Conservation (phyloP, 2,888 invertebrate genomes). For the Actias luna region DNA sequence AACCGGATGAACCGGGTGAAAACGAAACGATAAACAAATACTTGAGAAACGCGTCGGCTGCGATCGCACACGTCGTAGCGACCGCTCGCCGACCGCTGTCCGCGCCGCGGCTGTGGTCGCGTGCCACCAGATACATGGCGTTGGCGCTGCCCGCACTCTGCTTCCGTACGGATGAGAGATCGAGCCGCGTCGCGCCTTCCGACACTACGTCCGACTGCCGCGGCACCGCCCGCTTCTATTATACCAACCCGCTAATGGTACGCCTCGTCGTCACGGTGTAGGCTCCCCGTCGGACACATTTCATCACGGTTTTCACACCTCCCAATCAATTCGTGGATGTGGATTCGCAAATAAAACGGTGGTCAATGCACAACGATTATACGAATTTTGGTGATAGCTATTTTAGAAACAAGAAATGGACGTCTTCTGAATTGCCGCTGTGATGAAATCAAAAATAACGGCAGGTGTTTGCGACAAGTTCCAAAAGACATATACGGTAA, state of each 20-base stretch:
- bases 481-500: not conserved
- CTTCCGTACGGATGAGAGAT: constrained; percentile 52
- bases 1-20: constrained; percentile 59
- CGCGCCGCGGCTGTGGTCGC: constrained; percentile 38
- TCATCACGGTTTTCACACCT: not conserved
- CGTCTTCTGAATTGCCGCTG: not conserved
- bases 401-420: not conserved
- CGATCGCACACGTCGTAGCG: constrained; percentile 40
- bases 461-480: not conserved
- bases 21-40: constrained; percentile 46
- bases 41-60: constrained; percentile 54
- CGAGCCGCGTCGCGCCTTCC: constrained; percentile 60
- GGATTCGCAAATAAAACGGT: not conserved
- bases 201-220: constrained; percentile 54
- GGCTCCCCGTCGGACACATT: constrained; percentile 21
- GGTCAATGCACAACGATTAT: constrained; percentile 5
- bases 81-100: constrained; percentile 45
- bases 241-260: constrained; percentile 71
- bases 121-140: constrained; percentile 45
- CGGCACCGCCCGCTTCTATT: constrained; percentile 63
- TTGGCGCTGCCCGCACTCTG: constrained; percentile 54
- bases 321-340: not conserved
- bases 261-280: constrained; percentile 37
- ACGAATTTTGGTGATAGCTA: constrained; percentile 3
- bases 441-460: not conserved